These are phyloP conservation scores for Brachyistius frenatus DNA, from an alignment of 2,113 vertebrate genomes.

Conservation along the genomic window DNA sequence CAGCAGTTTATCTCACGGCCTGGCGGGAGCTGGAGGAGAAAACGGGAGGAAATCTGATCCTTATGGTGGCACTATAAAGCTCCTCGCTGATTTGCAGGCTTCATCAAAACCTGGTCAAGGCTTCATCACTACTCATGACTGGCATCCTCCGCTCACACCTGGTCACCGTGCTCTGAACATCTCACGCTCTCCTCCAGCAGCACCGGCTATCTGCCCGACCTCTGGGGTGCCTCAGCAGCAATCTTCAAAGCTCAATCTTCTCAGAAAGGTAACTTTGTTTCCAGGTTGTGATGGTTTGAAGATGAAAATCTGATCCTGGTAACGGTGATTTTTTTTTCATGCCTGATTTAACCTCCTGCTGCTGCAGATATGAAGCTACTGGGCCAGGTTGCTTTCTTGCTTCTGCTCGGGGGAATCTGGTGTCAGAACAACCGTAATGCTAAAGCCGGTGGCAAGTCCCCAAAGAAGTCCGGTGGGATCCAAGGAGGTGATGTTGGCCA, in stretches of 20 bases:
- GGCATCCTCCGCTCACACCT: conserved; percentile 58
- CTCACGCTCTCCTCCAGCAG: conserved; percentile 54
- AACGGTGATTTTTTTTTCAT: neutral
- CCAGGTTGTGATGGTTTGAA: neutral
- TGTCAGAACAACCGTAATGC: conserved; percentile 79
- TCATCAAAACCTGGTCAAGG: conserved; percentile 66
- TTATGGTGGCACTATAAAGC: conserved; percentile 80
- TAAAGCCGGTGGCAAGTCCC: conserved; percentile 64
- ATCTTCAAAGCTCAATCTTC: conserved; percentile 38
- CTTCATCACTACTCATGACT: conserved; percentile 57
- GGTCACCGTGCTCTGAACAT: conserved; percentile 30
- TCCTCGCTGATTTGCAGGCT: conserved; percentile 70
- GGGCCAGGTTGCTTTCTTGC: conserved; percentile 68
- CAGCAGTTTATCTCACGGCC: conserved; percentile 70
- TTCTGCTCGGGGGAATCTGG: conserved; percentile 74
- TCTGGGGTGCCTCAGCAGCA: conserved; percentile 34
- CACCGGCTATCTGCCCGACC: conserved; percentile 46
- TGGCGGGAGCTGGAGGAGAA: conserved; percentile 77
- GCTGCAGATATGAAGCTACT: conserved; percentile 77
- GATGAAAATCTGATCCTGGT: neutral
- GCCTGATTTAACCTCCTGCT: conserved; percentile 15
- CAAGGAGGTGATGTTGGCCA: conserved; percentile 62
- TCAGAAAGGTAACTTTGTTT: conserved; percentile 68
- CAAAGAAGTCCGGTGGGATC: conserved; percentile 69
- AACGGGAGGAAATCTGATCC: conserved; percentile 80